Evolutionary conservation across 1,140 invertebrate genomes (phyloP).

Genomic region (Drosophila ananassae): DNA sequence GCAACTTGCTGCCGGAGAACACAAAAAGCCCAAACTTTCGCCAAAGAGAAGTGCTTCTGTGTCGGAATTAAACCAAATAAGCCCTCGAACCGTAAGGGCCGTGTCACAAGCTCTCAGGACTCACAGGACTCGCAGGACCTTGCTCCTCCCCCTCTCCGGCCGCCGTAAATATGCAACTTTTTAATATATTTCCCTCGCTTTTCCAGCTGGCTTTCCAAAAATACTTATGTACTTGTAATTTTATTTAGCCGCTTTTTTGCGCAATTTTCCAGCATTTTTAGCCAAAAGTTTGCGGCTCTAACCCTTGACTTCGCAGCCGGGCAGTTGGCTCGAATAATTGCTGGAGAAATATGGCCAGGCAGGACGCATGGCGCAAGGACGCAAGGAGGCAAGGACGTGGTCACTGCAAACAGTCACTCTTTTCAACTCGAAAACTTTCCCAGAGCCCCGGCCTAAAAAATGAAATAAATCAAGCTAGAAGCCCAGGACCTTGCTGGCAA

Average conservation of each 20-base stretch:
- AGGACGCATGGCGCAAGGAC: too few relatives aligned
- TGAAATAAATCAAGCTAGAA: conserved; percentile 27
- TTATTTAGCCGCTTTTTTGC: conserved; percentile 15
- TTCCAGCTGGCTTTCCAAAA: not conserved
- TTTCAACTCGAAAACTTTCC: conserved; percentile 1
- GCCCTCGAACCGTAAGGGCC: conserved; percentile 8
- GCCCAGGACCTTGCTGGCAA: not conserved
- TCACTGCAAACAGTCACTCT: conserved; percentile 17
- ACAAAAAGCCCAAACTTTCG: too few relatives aligned
- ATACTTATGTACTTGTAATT: conserved; percentile 41
- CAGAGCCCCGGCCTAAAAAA: not conserved
- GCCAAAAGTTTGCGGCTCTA: conserved; percentile 34
- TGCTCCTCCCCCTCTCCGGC: not conserved
- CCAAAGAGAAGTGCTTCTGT: not conserved
- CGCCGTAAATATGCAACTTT: conserved; percentile 43
- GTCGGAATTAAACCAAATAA: conserved; percentile 19
- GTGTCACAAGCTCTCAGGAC: conserved; percentile 8
- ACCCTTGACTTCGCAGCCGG: conserved; percentile 27
- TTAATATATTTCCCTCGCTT: conserved; percentile 26
- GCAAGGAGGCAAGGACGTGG: too few relatives aligned
- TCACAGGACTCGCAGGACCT: not conserved
- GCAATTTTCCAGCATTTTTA: not conserved
- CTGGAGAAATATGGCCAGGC: conserved; percentile 18
- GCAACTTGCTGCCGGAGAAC: too few relatives aligned
- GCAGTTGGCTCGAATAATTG: conserved; percentile 28